Evolutionary conservation across 2,113 vertebrate genomes (phyloP).

Genomic region (Hippocampus mohnikei): DNA sequence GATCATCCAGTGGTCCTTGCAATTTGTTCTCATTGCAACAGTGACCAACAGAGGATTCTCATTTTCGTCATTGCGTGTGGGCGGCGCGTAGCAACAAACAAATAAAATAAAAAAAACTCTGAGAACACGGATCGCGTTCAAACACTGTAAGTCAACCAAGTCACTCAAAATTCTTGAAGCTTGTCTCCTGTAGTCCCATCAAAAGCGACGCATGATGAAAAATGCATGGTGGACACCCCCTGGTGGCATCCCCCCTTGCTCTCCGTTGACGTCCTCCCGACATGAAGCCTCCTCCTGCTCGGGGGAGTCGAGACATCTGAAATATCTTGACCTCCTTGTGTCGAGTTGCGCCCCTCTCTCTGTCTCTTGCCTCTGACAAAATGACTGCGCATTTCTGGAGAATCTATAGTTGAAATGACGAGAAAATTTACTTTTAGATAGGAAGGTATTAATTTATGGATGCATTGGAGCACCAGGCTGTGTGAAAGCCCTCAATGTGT

Average conservation of each 20-base stretch:
- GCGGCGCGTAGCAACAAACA: no score
- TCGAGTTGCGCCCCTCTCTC: constrained; percentile 44
- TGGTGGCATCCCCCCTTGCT: constrained; percentile 13
- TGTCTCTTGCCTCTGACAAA: constrained; percentile 49
- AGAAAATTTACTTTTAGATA: constrained; percentile 31
- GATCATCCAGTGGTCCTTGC: no score
- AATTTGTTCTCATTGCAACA: no score
- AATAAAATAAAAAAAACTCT: no score
- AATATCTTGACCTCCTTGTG: constrained; percentile 57
- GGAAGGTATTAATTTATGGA: constrained; percentile 10
- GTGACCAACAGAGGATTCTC: no score
- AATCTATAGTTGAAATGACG: background rate
- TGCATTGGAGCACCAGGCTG: no score
- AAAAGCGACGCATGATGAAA: constrained; percentile 14
- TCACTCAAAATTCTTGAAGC: background rate
- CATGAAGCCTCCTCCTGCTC: constrained; percentile 38
- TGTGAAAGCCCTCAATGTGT: no score
- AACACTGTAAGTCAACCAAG: no score
- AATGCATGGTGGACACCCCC: constrained; percentile 42
- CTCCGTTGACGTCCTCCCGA: constrained; percentile 39
- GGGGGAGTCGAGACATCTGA: constrained; percentile 41
- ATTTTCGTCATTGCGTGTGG: no score
- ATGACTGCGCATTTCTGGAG: constrained; percentile 34
- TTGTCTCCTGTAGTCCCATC: background rate
- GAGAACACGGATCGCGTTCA: no score